Percentiles rank a stretch among this genome's conserved stretches.
Evolutionary conservation across 2,113 vertebrate genomes (phyloP).

Genomic region (Mormyrus iriodes): DNA sequence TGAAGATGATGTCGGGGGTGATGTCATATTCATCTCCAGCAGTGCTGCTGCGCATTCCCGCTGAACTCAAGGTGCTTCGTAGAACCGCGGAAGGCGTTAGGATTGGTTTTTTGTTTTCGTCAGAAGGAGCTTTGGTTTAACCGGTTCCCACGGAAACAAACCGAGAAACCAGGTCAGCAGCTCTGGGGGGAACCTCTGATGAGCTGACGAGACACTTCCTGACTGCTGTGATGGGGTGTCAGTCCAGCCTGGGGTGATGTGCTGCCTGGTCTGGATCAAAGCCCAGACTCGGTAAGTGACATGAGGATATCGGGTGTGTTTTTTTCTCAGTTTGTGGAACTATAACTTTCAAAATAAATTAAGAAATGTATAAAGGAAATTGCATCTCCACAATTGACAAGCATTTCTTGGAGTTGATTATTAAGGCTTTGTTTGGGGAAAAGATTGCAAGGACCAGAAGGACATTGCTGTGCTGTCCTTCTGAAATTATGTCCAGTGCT

Average conservation of each 20-base stretch:
- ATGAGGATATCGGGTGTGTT: not conserved
- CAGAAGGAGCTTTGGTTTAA: not conserved
- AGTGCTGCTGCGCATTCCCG: not conserved
- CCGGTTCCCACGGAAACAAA: slow-evolving; percentile 8
- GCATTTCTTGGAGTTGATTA: slow-evolving; percentile 3
- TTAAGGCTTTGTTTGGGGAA: not conserved
- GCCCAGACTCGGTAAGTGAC: not conserved
- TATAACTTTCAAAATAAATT: not conserved
- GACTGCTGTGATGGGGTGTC: not conserved
- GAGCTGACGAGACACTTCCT: not conserved
- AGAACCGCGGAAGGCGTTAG: not conserved
- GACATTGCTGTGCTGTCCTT: not conserved
- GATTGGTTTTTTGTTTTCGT: not conserved
- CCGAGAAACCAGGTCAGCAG: slow-evolving; percentile 2
- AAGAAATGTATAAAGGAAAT: not conserved
- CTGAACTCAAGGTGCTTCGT: not conserved
- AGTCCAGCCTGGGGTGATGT: not conserved
- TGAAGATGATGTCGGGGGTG: not conserved
- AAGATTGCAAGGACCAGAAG: not conserved
- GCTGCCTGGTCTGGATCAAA: not conserved
- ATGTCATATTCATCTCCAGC: not conserved
- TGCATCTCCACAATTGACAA: not conserved
- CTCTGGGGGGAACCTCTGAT: not conserved
- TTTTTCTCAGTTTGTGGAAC: not conserved
- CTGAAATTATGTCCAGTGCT: not conserved